Evolutionary conservation across 2,113 vertebrate genomes (phyloP).

Genomic region (Struthidea cinerea): DNA sequence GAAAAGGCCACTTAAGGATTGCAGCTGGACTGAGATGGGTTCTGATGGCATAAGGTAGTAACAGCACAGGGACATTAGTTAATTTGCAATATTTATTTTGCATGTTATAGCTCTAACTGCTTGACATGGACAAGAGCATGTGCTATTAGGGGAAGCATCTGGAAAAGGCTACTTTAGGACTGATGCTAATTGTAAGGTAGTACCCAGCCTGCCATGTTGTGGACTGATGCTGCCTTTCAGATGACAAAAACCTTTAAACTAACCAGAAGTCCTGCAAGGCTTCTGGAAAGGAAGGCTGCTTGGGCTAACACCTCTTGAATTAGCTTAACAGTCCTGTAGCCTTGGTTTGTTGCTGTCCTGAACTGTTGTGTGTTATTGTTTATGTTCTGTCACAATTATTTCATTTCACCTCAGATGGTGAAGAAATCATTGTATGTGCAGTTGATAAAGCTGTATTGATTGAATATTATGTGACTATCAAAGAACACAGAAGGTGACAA

Average conservation of each 20-base stretch:
- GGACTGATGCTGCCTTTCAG: background rate
- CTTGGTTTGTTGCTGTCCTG: slow-evolving; percentile 30
- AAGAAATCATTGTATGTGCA: background rate
- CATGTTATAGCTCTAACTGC: slow-evolving; percentile 32
- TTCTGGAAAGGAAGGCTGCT: background rate
- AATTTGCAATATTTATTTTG: background rate
- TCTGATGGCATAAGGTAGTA: background rate
- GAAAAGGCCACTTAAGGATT: background rate
- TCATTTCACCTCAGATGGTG: slow-evolving; percentile 8
- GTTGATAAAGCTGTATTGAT: background rate
- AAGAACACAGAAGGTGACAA: background rate
- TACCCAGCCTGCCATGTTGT: background rate
- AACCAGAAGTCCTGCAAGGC: background rate
- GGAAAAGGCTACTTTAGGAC: slow-evolving; percentile 44
- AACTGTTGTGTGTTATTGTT: background rate
- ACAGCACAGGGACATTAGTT: background rate
- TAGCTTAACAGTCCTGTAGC: slow-evolving; percentile 45
- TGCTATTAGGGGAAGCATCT: slow-evolving; percentile 13
- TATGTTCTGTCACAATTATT: slow-evolving; percentile 35
- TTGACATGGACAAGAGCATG: slow-evolving; percentile 37
- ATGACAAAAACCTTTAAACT: background rate
- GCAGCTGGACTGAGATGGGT: background rate
- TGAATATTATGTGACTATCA: background rate
- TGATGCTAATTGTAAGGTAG: slow-evolving; percentile 25
- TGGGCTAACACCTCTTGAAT: slow-evolving; percentile 1